phyloP scores from a whole-genome alignment of 2,113 vertebrate species.

The Leuciscus idus region DNA sequence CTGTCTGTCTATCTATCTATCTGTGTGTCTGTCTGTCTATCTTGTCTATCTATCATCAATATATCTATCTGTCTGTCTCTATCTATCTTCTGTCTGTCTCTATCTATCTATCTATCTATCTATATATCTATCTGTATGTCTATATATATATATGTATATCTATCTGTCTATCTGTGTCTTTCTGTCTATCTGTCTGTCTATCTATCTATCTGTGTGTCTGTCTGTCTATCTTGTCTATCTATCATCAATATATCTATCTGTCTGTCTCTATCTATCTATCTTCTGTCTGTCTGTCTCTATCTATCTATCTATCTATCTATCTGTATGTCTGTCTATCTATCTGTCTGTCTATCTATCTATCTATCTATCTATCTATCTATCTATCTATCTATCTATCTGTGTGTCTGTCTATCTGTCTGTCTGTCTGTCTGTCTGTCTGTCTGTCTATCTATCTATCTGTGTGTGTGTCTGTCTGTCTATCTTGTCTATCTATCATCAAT shows the following conservation, averaged over 20 bases:
- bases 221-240: too few relatives aligned
- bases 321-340: neutral
- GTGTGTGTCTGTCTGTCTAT: fast-evolving
- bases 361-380: neutral
- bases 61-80: neutral
- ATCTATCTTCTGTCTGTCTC: neutral
- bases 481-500: neutral
- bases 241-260: neutral
- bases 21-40: neutral
- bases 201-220: fast-evolving
- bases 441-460: fast-evolving
- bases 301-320: neutral
- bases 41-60: neutral
- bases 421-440: neutral
- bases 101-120: neutral
- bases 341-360: neutral
- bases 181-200: neutral
- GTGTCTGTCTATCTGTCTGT: neutral
- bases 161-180: fast-evolving
- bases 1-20: neutral
- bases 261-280: neutral
- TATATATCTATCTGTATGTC: neutral
- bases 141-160: too few relatives aligned
- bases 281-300: neutral
- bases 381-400: neutral